These are phyloP conservation scores for Ploceus nigricollis DNA, from an alignment of 2,113 vertebrate species.

Conservation along the genomic window DNA sequence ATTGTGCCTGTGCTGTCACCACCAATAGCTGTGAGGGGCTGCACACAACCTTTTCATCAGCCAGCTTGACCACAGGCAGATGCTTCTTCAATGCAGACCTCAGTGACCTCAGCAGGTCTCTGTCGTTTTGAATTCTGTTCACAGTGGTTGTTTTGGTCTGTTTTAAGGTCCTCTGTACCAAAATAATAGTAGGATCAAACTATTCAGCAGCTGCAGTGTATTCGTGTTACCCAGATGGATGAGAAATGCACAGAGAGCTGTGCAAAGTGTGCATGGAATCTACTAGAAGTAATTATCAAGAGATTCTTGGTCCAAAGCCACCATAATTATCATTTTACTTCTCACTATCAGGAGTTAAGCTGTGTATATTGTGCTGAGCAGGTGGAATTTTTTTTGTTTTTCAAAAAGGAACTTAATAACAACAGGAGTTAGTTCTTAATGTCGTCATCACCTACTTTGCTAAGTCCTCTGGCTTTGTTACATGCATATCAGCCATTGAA, in stretches of 20 bases:
- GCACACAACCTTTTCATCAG: neutral
- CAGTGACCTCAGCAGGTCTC: neutral
- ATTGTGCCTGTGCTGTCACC: constrained; percentile 12
- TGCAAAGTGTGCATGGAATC: neutral
- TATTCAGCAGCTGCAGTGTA: neutral
- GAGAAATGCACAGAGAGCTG: neutral
- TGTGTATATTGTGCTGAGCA: neutral
- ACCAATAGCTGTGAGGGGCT: neutral
- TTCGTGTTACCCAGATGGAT: neutral
- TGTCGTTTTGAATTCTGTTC: neutral
- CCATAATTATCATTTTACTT: neutral
- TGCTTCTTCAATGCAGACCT: neutral
- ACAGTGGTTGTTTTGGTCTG: neutral
- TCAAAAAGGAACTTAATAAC: neutral
- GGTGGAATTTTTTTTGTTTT: neutral
- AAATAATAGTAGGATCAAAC: neutral
- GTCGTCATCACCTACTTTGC: neutral
- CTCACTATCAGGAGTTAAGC: neutral
- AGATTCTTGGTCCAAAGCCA: neutral
- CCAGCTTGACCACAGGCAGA: neutral
- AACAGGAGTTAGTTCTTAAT: neutral
- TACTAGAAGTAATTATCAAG: neutral
- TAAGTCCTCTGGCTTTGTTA: neutral
- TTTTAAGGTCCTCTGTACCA: neutral
- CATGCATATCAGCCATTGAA: neutral